These are phyloP conservation scores for Lithophane leautieri DNA, from an alignment of 2,888 invertebrate genomes.

Conservation along the genomic window DNA sequence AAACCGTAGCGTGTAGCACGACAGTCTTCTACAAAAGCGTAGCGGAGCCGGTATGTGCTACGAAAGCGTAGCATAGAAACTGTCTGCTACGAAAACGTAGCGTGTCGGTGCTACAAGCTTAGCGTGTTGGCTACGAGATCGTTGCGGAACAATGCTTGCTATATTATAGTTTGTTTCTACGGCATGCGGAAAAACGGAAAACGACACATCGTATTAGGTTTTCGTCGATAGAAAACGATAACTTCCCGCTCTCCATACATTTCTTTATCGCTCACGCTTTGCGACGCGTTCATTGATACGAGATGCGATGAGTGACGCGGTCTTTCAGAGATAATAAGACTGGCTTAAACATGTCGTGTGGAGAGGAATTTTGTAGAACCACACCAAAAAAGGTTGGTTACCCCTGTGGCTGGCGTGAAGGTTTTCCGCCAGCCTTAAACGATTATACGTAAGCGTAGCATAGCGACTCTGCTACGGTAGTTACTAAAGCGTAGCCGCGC, in stretches of 20 bases:
- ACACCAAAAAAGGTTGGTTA: too few species aligned
- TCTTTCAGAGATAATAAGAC: neutral
- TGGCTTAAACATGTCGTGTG: neutral
- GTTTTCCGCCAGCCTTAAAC: neutral
- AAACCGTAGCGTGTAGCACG: neutral
- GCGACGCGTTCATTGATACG: neutral
- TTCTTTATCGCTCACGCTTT: neutral
- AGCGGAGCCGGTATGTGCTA: neutral
- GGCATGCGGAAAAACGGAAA: neutral
- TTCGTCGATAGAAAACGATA: too few species aligned
- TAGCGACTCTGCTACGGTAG: neutral
- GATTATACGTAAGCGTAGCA: neutral
- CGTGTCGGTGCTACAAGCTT: neutral
- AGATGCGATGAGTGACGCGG: too few species aligned
- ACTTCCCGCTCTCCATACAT: neutral
- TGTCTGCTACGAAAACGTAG: constrained; percentile 7
- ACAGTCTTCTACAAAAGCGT: neutral
- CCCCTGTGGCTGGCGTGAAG: neutral
- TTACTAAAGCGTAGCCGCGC: neutral
- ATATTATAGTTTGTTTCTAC: neutral
- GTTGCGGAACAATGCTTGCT: neutral
- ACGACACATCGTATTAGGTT: neutral
- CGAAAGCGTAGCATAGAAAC: neutral
- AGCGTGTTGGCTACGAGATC: constrained; percentile 8
- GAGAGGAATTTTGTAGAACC: too few species aligned